These are phyloP conservation scores for Florisuga fusca DNA, from an alignment of 2,797 vertebrate species.

Conservation along the genomic window DNA sequence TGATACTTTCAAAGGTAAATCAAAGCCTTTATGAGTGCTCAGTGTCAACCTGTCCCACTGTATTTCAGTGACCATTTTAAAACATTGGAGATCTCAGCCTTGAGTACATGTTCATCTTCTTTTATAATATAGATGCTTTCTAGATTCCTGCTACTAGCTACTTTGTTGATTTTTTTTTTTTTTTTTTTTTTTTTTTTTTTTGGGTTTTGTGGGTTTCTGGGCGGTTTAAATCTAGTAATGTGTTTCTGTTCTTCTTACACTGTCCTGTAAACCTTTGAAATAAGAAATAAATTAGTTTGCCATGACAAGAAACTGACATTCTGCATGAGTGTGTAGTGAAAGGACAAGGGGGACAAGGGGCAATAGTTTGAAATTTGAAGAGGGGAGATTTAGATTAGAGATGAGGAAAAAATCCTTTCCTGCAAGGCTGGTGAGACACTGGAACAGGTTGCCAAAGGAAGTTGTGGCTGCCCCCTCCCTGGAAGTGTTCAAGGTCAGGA, in stretches of 20 bases:
- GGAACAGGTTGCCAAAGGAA: too few relatives aligned
- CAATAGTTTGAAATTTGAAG: too few relatives aligned
- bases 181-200: too few relatives aligned
- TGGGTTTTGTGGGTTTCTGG: not conserved
- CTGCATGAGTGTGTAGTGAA: too few relatives aligned
- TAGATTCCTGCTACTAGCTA: not conserved
- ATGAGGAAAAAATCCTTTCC: too few relatives aligned
- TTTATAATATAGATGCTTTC: not conserved
- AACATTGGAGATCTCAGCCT: not conserved
- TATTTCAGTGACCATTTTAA: not conserved
- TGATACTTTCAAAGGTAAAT: not conserved
- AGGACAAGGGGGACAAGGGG: too few relatives aligned
- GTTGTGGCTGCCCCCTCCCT: too few relatives aligned
- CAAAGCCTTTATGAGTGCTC: not conserved
- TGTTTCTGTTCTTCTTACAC: not conserved
- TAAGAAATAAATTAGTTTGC: not conserved
- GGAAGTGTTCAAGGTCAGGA: too few relatives aligned
- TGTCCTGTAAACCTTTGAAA: not conserved
- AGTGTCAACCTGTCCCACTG: not conserved
- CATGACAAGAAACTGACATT: not conserved
- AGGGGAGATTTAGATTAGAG: too few relatives aligned
- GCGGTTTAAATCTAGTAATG: not conserved
- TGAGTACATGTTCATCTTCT: not conserved
- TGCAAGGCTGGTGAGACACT: too few relatives aligned
- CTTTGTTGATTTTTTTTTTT: not conserved